Base-by-base conservation (phyloP, 2,888 invertebrate genomes). In the Idaea biselata region DNA sequence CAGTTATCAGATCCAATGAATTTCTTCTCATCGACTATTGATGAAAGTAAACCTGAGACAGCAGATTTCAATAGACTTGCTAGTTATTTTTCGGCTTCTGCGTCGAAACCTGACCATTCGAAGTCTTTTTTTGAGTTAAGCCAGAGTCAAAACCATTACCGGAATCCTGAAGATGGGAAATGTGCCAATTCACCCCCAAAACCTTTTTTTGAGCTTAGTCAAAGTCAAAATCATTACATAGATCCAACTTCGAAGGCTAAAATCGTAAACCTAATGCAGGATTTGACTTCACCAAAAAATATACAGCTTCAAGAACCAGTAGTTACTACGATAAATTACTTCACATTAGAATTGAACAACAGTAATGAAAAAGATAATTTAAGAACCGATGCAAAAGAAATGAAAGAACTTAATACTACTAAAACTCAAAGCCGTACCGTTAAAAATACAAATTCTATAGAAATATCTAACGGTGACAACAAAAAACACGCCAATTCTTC, bases 51-150 rank as follows among this genome's bases (percentile, higher is more conserved):
- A 53, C 55, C 58, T 16, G 61, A 18, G n/a, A 55, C 61, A 7
- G 60, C 78, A 0, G 80, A 80, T 44, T 86, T 82, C 54, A 92
- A 81, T 67, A 80, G 91, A 74, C 66, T 92, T 66, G 91, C 92
- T 4, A 91, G 91, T 61, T 92, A 92, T 64, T 92, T 92, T 61
- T 73, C 84, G 7, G 70, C 87, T 1, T 87, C 91, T 0, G 86
- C 88, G 44, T 66, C 82, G 0, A 85, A 88, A 81, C 77, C 86
- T 0, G 89, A 91, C 1, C 85, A 81, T 55, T 77, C 86, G 17
- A 91, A 91, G 71, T 86, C 91, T 89, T 92, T 92, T 92, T 92
- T 92, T 91, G 91, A 92, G 73, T 80, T 91, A 62, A 91, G 92
- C 75, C 84, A 89, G 65, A 87, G 90, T 63, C 89, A 91, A 83